Conservation (phyloP, 1,140 invertebrate genomes). For the Triops longicaudatus region DNA sequence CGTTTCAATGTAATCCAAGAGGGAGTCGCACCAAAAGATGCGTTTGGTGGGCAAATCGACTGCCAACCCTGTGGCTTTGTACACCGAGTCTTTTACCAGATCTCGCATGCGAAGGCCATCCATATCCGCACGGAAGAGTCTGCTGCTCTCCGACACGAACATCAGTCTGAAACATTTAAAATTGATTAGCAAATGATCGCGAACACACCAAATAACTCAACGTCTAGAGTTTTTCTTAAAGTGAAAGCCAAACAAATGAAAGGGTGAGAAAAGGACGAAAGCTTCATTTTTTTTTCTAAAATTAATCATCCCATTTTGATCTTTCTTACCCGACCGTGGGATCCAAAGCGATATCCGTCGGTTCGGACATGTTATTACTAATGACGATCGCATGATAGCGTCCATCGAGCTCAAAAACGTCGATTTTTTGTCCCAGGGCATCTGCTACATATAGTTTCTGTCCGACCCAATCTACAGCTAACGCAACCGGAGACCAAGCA, state of each 20-base stretch:
- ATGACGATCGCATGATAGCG: slow-evolving; percentile 78
- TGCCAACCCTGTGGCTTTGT: slow-evolving; percentile 77
- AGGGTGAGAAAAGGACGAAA: too few species aligned
- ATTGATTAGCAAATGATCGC: slow-evolving; percentile 6
- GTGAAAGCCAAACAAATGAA: too few species aligned
- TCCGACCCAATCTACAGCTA: slow-evolving; percentile 95
- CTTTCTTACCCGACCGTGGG: slow-evolving; percentile 63
- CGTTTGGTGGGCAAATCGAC: slow-evolving; percentile 77
- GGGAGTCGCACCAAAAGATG: slow-evolving; percentile 92
- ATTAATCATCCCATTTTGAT: too few species aligned
- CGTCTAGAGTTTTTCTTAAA: too few species aligned
- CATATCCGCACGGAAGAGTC: slow-evolving; percentile 81
- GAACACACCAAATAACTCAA: too few species aligned
- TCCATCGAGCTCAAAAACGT: slow-evolving; percentile 81
- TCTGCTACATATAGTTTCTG: slow-evolving; percentile 94
- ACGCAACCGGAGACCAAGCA: slow-evolving; percentile 74
- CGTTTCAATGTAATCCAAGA: slow-evolving; percentile 95
- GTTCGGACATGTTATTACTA: slow-evolving; percentile 81
- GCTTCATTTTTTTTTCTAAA: too few species aligned
- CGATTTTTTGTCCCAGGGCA: slow-evolving; percentile 75
- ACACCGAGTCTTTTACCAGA: slow-evolving; percentile 82
- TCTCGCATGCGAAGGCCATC: slow-evolving; percentile 71
- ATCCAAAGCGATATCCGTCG: slow-evolving; percentile 83
- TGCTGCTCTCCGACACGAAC: slow-evolving; percentile 89
- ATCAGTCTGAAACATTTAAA: slow-evolving; percentile 49